Conservation (phyloP, 2,888 invertebrate genomes). For the Pseudococcus viburni region DNA sequence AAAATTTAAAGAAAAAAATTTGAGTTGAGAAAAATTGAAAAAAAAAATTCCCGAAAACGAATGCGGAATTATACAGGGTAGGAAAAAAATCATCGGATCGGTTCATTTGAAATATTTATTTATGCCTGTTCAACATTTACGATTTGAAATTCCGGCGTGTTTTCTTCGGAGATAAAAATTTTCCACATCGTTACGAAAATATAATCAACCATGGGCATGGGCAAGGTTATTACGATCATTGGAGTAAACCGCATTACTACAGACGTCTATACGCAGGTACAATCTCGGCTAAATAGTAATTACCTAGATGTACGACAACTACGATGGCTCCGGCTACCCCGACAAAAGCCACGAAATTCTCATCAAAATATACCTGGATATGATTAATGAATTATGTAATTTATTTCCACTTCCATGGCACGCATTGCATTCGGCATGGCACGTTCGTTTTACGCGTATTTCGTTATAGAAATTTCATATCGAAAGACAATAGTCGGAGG, state of each 20-base stretch:
- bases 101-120: background rate
- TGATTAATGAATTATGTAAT: conserved; percentile 49
- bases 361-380: conserved; percentile 26
- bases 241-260: conserved; percentile 23
- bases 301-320: conserved; percentile 3
- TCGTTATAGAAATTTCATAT: conserved; percentile 29
- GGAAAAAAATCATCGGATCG: background rate
- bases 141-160: background rate
- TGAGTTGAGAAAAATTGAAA: no score
- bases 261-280: background rate
- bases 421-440: background rate
- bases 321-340: background rate
- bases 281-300: background rate
- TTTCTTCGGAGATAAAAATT: background rate
- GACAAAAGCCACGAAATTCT: conserved; percentile 46
- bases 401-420: conserved; percentile 16
- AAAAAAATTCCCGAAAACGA: no score
- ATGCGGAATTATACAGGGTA: background rate
- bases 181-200: conserved; percentile 38
- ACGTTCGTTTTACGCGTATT: conserved; percentile 16
- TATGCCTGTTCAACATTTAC: background rate
- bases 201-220: background rate
- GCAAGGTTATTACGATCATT: background rate
- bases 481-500: background rate
- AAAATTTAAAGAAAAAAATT: no score